Percentiles rank a stretch among this genome's conserved stretches.
These are phyloP conservation scores for Drosophila flavopinicola DNA, from an alignment of 2,888 invertebrate species.

Conservation along the genomic window DNA sequence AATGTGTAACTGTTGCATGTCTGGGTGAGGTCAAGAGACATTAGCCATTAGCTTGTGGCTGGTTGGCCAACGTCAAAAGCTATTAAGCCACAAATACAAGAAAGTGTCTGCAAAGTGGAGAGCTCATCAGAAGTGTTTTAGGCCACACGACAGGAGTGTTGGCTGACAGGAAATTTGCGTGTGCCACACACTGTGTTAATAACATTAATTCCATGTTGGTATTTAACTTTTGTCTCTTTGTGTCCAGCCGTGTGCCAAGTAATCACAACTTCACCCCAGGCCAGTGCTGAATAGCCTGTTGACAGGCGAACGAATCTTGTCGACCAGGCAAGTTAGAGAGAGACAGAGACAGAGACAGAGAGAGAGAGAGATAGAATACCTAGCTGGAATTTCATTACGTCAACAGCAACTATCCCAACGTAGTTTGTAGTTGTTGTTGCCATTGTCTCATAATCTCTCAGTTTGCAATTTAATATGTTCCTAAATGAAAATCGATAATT, in stretches of 20 bases:
- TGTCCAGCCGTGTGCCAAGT: constrained; percentile 8
- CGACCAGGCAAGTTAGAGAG: background rate
- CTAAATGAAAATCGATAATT: constrained; percentile 71
- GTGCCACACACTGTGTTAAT: constrained; percentile 45
- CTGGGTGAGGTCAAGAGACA: too few species aligned
- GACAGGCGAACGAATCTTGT: constrained; percentile 23
- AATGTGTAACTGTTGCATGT: constrained; percentile 27
- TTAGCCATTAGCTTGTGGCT: constrained; percentile 8
- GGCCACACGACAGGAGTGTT: constrained; percentile 20
- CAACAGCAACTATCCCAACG: constrained; percentile 26
- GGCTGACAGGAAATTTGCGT: constrained; percentile 19
- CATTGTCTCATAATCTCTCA: constrained; percentile 29
- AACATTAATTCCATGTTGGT: constrained; percentile 46
- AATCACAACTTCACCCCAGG: constrained; percentile 17
- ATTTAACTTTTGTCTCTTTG: constrained; percentile 22
- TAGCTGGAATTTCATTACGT: constrained; percentile 59
- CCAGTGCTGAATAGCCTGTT: constrained; percentile 6
- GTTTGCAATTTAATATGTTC: constrained; percentile 48
- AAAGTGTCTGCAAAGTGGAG: constrained; percentile 7
- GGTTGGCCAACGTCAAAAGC: constrained; percentile 6
- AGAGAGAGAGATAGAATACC: constrained; percentile 35
- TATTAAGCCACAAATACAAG: constrained; percentile 16
- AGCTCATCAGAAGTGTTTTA: constrained; percentile 23
- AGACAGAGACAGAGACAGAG: too few species aligned
- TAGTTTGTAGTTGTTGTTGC: constrained; percentile 24